Evolutionary conservation across 1,140 invertebrate species (phyloP), one percentile per base, ranked within the genome.

Genomic region (Zaprionus camerounensis): DNA sequence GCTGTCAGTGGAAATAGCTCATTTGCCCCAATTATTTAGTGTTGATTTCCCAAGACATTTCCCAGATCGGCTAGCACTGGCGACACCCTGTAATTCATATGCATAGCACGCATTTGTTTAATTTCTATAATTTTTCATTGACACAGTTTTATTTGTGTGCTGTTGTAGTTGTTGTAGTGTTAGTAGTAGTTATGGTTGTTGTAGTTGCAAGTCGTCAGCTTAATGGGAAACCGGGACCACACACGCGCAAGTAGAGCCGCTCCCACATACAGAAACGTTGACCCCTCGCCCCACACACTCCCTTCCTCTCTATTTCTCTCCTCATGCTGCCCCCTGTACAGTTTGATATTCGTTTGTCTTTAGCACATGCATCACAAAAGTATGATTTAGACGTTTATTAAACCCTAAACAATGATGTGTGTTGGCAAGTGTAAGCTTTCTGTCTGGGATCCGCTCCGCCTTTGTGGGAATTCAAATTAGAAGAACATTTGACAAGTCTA

Each of bases 311-410:
- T 4, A 5, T 17, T 17, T 15, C 15, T 13, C 12, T 38, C 11
- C 26, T 3, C 11, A 1, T 6, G 2, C 15, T 7, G 13, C 13
- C 5, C 41, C n/a, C 46, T 11, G 4, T 11, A 1, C 20, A 22
- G 20, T 5, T 77, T 65, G 57, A 73, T 75, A 81, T 81, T 81
- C 85, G 81, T 87, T 87, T 87, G 84, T 87, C 84, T 87, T 87
- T 87, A 87, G 81, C 84, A 87, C 81, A 69, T 76, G 85, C 75
- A 78, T 87, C 84, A 88, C 81, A 90, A 87, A 87, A 73, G 81
- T 87, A 88, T 88, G 85, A 88, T 87, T 87, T 78, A 69, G 81
- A 81, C 85, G 84, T 84, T 87, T 87, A 87, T 87, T 87, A 88
- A 87, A 88, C 74, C 61, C 66, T 68, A 87, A 87, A 87, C 84